Evolutionary conservation across 1,140 invertebrate species (phyloP).

Genomic region (Apis mellifera): DNA sequence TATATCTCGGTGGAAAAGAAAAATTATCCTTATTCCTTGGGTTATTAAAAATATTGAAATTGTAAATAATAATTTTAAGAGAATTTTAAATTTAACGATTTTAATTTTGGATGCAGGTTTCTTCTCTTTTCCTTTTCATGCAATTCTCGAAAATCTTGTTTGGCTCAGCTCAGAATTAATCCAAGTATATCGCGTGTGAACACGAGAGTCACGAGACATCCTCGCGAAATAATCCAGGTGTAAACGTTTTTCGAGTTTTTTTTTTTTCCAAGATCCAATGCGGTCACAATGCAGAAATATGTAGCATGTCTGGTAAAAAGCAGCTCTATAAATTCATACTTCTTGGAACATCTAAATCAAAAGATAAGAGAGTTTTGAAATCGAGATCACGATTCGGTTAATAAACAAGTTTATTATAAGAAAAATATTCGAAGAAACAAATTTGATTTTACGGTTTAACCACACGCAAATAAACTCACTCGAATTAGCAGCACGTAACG

Average conservation of each 20-base stretch:
- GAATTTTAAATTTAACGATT: too few species aligned
- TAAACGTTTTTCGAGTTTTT: slow-evolving; percentile 21
- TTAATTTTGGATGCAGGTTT: not conserved
- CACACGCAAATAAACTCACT: slow-evolving; percentile 53
- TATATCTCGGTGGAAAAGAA: not conserved
- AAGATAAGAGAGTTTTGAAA: not conserved
- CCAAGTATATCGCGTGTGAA: slow-evolving; percentile 46
- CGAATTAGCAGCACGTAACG: slow-evolving; percentile 54
- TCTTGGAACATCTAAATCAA: not conserved
- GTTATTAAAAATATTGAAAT: not conserved
- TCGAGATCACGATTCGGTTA: not conserved
- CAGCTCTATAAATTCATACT: not conserved
- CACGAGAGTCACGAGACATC: slow-evolving; percentile 36
- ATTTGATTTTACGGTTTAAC: slow-evolving; percentile 17
- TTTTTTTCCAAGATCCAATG: slow-evolving; percentile 8
- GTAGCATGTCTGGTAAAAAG: not conserved
- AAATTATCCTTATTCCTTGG: not conserved
- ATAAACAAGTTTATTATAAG: not conserved
- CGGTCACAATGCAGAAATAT: not conserved
- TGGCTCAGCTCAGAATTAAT: slow-evolving; percentile 42
- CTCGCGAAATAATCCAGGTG: slow-evolving; percentile 21
- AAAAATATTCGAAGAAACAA: slow-evolving; percentile 21
- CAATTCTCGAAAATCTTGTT: slow-evolving; percentile 21
- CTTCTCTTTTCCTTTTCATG: not conserved
- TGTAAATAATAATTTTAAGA: not conserved